Percentiles rank a stretch among this genome's conserved stretches.
phyloP scores from a whole-genome alignment of 2,113 vertebrate genomes.

The Varanus salvator region DNA sequence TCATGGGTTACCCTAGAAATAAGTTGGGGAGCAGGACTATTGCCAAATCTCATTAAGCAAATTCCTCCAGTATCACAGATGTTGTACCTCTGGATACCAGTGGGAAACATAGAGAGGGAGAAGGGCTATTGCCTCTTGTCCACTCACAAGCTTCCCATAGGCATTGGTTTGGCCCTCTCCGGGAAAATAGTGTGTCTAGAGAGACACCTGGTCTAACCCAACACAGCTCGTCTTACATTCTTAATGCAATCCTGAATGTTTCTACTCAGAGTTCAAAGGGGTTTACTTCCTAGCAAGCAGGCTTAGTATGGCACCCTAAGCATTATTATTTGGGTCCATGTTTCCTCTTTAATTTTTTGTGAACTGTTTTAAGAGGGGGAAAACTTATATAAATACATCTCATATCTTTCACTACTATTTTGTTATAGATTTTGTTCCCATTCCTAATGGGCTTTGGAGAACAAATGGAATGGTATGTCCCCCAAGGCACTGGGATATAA shows the following conservation, averaged over 20 bases:
- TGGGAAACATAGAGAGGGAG: background rate
- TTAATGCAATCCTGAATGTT: background rate
- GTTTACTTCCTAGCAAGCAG: background rate
- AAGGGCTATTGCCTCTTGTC: background rate
- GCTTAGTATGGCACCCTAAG: background rate
- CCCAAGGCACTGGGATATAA: background rate
- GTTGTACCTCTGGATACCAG: background rate
- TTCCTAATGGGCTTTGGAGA: background rate
- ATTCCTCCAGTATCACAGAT: background rate
- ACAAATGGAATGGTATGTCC: conserved; percentile 9
- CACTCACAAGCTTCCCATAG: background rate
- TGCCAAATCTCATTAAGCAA: too few relatives aligned
- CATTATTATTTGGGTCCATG: background rate
- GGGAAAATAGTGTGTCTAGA: too few relatives aligned
- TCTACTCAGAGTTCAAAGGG: background rate
- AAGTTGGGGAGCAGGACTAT: too few relatives aligned
- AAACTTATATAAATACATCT: background rate
- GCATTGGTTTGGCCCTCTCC: background rate
- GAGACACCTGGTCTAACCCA: too few relatives aligned
- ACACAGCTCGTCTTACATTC: background rate
- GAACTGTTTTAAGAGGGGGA: background rate
- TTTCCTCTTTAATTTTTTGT: background rate
- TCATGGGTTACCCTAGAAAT: too few relatives aligned
- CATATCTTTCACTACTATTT: background rate
- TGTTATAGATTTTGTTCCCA: background rate